Percentiles rank a stretch among this genome's conserved stretches.
Conservation (phyloP, 2,797 vertebrate species). For the Vespertilio murinus region DNA sequence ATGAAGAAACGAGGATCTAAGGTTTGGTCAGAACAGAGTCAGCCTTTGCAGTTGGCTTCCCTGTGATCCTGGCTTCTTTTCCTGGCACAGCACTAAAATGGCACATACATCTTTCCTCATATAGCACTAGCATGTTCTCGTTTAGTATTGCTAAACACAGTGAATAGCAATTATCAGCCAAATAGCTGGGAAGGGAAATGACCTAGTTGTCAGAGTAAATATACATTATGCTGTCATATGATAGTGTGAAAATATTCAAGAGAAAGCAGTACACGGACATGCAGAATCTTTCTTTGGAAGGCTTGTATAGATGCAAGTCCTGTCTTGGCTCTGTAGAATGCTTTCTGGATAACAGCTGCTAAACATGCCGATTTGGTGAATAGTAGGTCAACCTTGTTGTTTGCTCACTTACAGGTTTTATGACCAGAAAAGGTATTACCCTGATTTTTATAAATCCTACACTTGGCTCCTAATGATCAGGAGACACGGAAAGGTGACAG, state of each 20-base stretch:
- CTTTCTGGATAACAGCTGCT: slow-evolving; percentile 7
- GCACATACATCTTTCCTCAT: slow-evolving; percentile 66
- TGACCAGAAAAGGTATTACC: neutral
- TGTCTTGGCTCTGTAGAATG: neutral
- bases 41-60: slow-evolving; percentile 43
- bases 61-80: slow-evolving; percentile 34
- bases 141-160: slow-evolving; percentile 71
- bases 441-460: slow-evolving; percentile 34
- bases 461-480: slow-evolving; percentile 27
- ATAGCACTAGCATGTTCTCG: slow-evolving; percentile 54
- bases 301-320: neutral
- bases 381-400: neutral
- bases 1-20: neutral
- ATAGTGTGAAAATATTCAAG: slow-evolving; percentile 63
- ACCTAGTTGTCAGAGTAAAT: slow-evolving; percentile 77
- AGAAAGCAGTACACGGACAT: neutral
- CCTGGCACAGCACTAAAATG: slow-evolving; percentile 64
- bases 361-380: neutral
- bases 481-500: neutral
- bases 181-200: slow-evolving; percentile 78
- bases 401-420: slow-evolving; percentile 35
- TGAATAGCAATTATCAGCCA: slow-evolving; percentile 61
- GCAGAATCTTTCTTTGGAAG: neutral
- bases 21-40: slow-evolving; percentile 16
- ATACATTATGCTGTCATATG: slow-evolving; percentile 60